Evolutionary conservation across 2,797 vertebrate species (phyloP).

Genomic region (Pangasius mekongensis): DNA sequence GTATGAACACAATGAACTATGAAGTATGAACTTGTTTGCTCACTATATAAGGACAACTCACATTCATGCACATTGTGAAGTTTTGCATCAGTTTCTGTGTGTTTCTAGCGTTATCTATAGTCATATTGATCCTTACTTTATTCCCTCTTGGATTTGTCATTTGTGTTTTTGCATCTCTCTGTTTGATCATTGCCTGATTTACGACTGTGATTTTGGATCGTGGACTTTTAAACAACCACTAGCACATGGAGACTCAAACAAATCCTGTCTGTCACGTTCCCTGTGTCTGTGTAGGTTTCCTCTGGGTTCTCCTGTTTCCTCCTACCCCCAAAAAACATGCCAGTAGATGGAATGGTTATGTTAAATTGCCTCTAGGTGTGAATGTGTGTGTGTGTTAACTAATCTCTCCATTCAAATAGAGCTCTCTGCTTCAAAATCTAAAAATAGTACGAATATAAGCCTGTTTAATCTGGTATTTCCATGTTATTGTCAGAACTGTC

Average conservation of each 20-base stretch:
- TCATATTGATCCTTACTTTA: not conserved
- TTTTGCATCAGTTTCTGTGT: not conserved
- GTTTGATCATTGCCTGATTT: too few relatives aligned
- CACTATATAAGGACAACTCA: not conserved
- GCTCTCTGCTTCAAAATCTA: not conserved
- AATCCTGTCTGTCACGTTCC: too few relatives aligned
- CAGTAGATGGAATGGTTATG: too few relatives aligned
- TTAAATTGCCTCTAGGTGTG: too few relatives aligned
- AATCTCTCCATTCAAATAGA: not conserved
- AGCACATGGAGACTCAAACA: too few relatives aligned
- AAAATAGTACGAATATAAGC: not conserved
- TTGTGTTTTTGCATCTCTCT: too few relatives aligned
- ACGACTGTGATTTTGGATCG: too few relatives aligned
- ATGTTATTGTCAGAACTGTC: not conserved
- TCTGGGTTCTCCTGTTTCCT: too few relatives aligned
- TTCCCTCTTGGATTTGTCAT: not conserved
- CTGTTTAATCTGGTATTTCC: not conserved
- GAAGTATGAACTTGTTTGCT: not conserved
- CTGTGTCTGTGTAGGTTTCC: too few relatives aligned
- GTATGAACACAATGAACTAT: not conserved
- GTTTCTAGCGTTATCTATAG: not conserved
- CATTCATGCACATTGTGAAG: not conserved
- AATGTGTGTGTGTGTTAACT: too few relatives aligned
- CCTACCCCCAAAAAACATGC: too few relatives aligned
- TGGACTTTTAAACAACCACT: too few relatives aligned